These are phyloP conservation scores for Tupaia tana DNA, from an alignment of 2,113 vertebrate genomes.

Conservation along the genomic window DNA sequence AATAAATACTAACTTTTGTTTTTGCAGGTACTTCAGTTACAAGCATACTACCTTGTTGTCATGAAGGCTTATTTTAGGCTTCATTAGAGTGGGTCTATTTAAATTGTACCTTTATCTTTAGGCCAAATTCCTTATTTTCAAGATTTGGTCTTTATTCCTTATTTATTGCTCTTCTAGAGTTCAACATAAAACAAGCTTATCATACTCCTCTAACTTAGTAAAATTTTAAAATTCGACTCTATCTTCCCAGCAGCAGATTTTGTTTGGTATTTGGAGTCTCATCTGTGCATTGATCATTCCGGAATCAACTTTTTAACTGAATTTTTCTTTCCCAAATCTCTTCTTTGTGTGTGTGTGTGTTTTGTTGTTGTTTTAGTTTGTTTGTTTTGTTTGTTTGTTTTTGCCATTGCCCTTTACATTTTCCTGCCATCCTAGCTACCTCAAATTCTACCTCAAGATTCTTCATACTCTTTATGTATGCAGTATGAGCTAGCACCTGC, in stretches of 20 bases:
- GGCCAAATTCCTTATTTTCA: neutral
- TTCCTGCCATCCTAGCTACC: neutral
- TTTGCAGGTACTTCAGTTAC: neutral
- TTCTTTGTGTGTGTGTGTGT: neutral
- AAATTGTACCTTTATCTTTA: neutral
- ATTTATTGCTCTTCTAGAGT: neutral
- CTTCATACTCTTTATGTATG: neutral
- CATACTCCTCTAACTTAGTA: neutral
- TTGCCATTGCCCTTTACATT: neutral
- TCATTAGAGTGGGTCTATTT: neutral
- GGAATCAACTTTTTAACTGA: neutral
- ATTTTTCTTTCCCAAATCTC: neutral
- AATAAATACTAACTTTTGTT: conserved; percentile 5
- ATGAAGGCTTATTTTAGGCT: neutral
- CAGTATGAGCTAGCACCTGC: neutral
- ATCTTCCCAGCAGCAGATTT: neutral
- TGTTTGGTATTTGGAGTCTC: neutral
- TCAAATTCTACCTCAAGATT: neutral
- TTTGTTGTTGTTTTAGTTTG: too few species aligned
- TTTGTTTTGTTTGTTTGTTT: neutral
- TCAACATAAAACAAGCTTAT: neutral
- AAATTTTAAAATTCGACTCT: neutral
- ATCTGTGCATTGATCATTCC: neutral
- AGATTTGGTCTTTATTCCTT: neutral
- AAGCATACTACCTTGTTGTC: neutral